Evolutionary conservation across 2,797 vertebrate species (phyloP).

Genomic region (Hafferia zeledoni): DNA sequence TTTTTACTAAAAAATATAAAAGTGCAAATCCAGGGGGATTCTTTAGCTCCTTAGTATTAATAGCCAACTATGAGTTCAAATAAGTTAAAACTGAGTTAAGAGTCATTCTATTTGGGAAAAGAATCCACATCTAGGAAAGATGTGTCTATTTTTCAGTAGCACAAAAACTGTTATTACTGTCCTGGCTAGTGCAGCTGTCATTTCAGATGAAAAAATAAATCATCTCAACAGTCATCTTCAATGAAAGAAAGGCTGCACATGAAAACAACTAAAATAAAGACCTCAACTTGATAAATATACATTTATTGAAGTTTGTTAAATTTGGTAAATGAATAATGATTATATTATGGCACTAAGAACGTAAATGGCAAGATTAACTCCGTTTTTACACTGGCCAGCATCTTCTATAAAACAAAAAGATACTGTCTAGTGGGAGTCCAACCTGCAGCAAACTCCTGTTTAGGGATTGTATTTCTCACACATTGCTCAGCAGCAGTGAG

Average conservation of each 20-base stretch:
- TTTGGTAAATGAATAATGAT: background rate
- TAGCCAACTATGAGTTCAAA: background rate
- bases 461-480: background rate
- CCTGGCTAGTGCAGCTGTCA: background rate
- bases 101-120: background rate
- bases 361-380: background rate
- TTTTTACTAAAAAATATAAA: slow-evolving; percentile 10
- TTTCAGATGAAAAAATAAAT: background rate
- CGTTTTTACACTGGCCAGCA: background rate
- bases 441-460: background rate
- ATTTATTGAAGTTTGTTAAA: background rate
- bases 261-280: background rate
- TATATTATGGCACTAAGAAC: background rate
- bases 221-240: background rate
- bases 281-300: background rate
- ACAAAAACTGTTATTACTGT: background rate
- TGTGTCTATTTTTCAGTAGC: background rate
- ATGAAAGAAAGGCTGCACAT: background rate
- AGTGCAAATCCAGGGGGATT: slow-evolving; percentile 35
- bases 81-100: background rate
- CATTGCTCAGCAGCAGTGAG: background rate
- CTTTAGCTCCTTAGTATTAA: background rate
- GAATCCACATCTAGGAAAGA: background rate
- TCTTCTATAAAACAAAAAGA: background rate
- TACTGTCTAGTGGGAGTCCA: background rate